These are phyloP conservation scores for Acleris emargana DNA, from an alignment of 2,888 invertebrate species.

Conservation along the genomic window DNA sequence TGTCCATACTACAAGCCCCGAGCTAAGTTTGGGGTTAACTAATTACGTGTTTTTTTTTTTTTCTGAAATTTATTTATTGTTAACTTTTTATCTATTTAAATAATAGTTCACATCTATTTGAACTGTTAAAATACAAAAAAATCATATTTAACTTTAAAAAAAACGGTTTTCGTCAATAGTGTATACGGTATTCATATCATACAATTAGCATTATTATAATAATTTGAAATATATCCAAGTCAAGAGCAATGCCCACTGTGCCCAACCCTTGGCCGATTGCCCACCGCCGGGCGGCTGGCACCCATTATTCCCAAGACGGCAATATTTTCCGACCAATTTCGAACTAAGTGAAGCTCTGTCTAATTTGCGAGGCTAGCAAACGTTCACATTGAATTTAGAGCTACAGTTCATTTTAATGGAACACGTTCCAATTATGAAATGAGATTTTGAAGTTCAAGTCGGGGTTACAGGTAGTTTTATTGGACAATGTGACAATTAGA, in stretches of 20 bases:
- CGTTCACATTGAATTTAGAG: conserved; percentile 20
- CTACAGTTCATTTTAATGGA: conserved; percentile 12
- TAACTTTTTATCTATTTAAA: no score
- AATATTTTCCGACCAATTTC: conserved; percentile 39
- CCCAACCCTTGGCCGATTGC: conserved; percentile 58
- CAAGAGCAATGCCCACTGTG: conserved; percentile 42
- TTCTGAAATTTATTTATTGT: no score
- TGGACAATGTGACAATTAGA: no score
- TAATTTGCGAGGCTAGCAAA: conserved; percentile 26
- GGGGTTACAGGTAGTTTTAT: no score
- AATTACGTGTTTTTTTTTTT: no score
- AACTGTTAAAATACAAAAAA: no score
- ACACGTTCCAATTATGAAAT: not conserved
- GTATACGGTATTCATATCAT: not conserved
- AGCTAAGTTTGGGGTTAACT: no score
- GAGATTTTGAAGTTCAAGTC: not conserved
- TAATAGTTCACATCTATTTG: no score
- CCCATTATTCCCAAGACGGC: conserved; percentile 39
- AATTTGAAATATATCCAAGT: conserved; percentile 44
- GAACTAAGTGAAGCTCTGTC: conserved; percentile 31
- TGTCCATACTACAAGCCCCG: no score
- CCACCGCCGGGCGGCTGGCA: conserved; percentile 38
- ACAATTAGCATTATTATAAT: conserved; percentile 12
- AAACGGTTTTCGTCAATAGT: no score
- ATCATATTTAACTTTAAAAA: no score